These are phyloP conservation scores for Onychostruthus taczanowskii DNA, from an alignment of 2,113 vertebrate species.

Conservation along the genomic window DNA sequence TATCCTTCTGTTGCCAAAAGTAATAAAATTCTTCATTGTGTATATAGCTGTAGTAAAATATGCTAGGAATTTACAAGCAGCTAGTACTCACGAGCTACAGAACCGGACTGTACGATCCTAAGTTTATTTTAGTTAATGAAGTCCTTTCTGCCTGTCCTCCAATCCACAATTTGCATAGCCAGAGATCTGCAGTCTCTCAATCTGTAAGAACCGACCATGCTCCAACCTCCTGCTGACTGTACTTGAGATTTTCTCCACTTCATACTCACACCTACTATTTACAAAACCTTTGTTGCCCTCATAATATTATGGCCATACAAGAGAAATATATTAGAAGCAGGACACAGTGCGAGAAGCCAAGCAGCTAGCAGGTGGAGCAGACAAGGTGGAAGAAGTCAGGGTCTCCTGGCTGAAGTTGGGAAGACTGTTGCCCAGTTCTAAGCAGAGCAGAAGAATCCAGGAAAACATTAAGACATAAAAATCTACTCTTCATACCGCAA, in stretches of 20 bases:
- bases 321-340: neutral
- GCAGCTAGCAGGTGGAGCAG: neutral
- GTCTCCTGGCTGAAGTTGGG: neutral
- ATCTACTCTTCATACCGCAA: neutral
- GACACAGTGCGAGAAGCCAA: neutral
- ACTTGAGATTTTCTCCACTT: neutral
- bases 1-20: neutral
- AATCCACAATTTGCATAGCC: neutral
- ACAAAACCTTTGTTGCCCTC: neutral
- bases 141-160: neutral
- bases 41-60: neutral
- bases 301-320: neutral
- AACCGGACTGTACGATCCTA: neutral
- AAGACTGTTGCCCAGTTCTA: neutral
- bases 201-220: neutral
- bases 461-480: neutral
- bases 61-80: neutral
- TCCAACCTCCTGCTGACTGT: neutral
- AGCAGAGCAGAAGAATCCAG: neutral
- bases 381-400: neutral
- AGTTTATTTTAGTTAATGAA: neutral
- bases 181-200: neutral
- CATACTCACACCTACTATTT: neutral
- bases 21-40: neutral
- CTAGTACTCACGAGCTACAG: neutral